Evolutionary conservation across 2,888 invertebrate species (phyloP), one percentile per base, ranked within the genome.

Genomic region (Oxytorus armatus): DNA sequence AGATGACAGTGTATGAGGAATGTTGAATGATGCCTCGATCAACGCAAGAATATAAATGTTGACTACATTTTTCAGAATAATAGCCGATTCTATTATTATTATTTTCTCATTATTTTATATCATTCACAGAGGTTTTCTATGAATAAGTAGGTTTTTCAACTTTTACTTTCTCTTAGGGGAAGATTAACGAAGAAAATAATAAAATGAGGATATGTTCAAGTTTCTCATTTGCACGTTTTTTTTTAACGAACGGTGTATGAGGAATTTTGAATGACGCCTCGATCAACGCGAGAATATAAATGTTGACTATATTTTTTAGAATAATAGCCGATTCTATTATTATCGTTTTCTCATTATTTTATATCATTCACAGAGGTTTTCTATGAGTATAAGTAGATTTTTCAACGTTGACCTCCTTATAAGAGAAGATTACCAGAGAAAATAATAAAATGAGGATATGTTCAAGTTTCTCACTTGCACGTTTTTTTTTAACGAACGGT

Each of bases 1-100:
- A 49, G 33, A 49, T 14, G 21, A 36, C 16, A 23, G 53, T 39
- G 68, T 25, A 53, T 68, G 39, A 53, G 11, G 18, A 23, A 53
- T 16, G 51, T 14, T 25, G 39, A n/a, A 39, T 21, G 14, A 39
- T 4, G 36, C 14, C 42, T 61, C 5, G 47, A 18, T 49, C 18
- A 5, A 33, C 4, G n/a, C n/a, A 11, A 33, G 23, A 65, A 1
- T 1, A 4, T 4, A 44, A 14, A 44, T 16, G 3, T 44, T 14
- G 44, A 1, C 2, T 1, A 42, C 42, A 14, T 57, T 36, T 36
- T 36, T 1, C 8, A 36, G 10, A 36, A 36, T 36, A 1, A 36
- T n/a, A n/a, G n/a, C n/a, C n/a, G n/a, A n/a, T n/a, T n/a, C n/a
- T n/a, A n/a, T n/a, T n/a, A n/a, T n/a, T n/a, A n/a, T n/a, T n/a